Base-by-base conservation (phyloP, 2,113 vertebrate species). In the Dasyornis broadbenti region DNA sequence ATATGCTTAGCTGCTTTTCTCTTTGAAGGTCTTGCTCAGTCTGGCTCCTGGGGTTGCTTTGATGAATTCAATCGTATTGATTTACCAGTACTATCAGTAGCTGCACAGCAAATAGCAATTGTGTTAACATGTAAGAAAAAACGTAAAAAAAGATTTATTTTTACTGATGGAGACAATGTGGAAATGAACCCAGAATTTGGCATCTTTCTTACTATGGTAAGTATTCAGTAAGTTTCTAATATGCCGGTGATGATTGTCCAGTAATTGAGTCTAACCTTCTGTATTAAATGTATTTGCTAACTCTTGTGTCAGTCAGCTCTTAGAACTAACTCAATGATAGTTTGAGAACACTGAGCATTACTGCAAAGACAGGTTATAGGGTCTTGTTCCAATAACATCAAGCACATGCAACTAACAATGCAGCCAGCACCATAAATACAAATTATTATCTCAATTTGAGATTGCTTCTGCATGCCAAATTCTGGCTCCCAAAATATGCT, bases 11-110 rank as follows among this genome's bases (percentile, higher is more conserved):
- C 44, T 95, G 19, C 64, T 81, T 72, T 90, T 81, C 81, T 93
- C 76, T 93, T 95, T 66, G 47, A 96, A 99, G 99, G 99, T 92
- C 98, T 99, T 75, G 99, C 99, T 77, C 99, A 99, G 96, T 99
- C 99, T 83, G 99, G 99, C 64, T 99, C 99, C 54, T 99, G 99
- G 99, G 99, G 99, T 52, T 99, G 99, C 96, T 99, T 99, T 94
- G 99, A 99, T 69, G 99, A 99, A 94, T 99, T 99, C 96, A 99
- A 99, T 95, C 99, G 99, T 45, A 99, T 99, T 27, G 98, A 99
- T 95, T 98, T 99, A 69, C 99, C 99, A 11, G 99, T 99, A 50
- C 96, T 99, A 33, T 99, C 99, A 0, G 99, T 99, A 59, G 99
- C 99, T 27, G 99, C 99, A 18, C 99, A 99, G 93, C 99, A 99